These are phyloP conservation scores for Tethya wilhelma DNA, from an alignment of 37 sponge, comb jelly and placozoan species.

Conservation along the genomic window DNA sequence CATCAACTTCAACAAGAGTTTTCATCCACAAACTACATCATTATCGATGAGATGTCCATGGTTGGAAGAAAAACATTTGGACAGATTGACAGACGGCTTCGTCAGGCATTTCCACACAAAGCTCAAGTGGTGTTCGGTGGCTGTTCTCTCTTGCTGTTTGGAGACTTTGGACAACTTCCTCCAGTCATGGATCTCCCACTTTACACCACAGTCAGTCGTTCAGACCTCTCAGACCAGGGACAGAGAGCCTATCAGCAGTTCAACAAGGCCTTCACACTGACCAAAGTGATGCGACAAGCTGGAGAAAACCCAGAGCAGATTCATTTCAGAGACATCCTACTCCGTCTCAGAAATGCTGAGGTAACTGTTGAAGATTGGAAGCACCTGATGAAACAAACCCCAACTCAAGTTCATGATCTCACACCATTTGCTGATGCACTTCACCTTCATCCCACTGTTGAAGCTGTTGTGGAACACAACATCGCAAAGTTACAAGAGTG, in stretches of 20 bases:
- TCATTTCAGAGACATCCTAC: too few species aligned
- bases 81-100: conserved; percentile 14
- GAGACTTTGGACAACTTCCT: conserved; percentile 59
- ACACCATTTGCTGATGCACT: conserved; percentile 40
- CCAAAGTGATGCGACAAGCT: too few species aligned
- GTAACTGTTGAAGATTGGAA: too few species aligned
- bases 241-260: conserved; percentile 27
- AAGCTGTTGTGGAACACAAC: conserved; percentile 39
- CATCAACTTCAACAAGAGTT: not conserved
- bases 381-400: too few species aligned
- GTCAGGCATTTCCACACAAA: conserved; percentile 43
- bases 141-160: conserved; percentile 55
- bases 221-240: conserved; percentile 12
- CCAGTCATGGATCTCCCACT: conserved; percentile 18
- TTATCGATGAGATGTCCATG: conserved; percentile 36
- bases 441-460: conserved; percentile 9
- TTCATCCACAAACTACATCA: not conserved
- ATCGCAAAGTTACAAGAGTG: conserved; percentile 9
- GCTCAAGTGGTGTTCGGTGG: conserved; percentile 40
- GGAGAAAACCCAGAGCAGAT: too few species aligned
- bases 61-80: conserved; percentile 49
- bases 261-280: too few species aligned
- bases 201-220: not conserved
- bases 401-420: too few species aligned
- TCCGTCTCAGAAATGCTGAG: too few species aligned